Evolutionary conservation across 1,140 invertebrate species (phyloP), one percentile per base, ranked within the genome.

Genomic region (Drosophila mauritiana): DNA sequence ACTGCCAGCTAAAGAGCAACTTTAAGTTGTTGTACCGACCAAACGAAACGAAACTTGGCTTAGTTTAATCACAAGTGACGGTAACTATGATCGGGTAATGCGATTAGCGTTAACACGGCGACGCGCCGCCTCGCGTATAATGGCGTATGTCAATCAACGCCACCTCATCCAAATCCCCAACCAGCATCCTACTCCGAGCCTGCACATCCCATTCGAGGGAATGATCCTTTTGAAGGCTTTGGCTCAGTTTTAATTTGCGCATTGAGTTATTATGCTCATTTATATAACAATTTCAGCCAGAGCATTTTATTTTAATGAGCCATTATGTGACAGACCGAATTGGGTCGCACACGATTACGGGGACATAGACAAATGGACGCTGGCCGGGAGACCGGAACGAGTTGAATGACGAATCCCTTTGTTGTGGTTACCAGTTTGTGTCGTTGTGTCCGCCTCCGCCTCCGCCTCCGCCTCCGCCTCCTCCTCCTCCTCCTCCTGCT

Each of bases 51-150:
- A 49, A 57, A 56, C 27, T 70, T 48, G 45, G 36, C 43, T 48
- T 46, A 88, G 78, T 83, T 88, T 82, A 86, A 86, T 86, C 82
- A 79, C 55, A 46, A 51, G 22, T 37, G 55, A 72, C 51, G 75
- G 39, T 62, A 89, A 86, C 83, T 88, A 88, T 88, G 67, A 79
- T 72, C 78, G 72, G 65, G 56, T 88, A 89, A 89, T 89, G 84
- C 76, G 83, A 83, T 88, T 88, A 88, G 39, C 46, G 40, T 59
- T 54, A 54, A 55, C 56, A 40, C 57, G 42, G 55, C 46, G 64
- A 43, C 64, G 49, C 25, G 43, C 15, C 31, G 15, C 39, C 39
- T 25, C 46, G 68, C 68, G 4, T 39, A 42, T 76, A 73, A 83
- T 45, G 39, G 46, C 52, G 42, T 34, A 34, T 67, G 36, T 46